Evolutionary conservation across 2,113 vertebrate species (phyloP).

Genomic region (Meleagris gallopavo): DNA sequence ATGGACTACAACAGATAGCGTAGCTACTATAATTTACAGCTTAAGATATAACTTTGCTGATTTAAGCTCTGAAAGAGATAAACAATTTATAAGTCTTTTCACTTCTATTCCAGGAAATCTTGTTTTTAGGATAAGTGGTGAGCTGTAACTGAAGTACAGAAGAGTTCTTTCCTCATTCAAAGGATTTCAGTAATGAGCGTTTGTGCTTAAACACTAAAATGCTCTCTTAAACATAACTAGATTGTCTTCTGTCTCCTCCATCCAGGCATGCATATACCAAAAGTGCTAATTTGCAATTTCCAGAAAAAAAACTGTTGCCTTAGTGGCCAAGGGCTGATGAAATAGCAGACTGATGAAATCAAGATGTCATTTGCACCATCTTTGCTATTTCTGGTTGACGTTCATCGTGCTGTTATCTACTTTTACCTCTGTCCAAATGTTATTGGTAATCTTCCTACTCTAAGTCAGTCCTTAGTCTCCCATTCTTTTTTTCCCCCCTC

Average conservation of each 20-base stretch:
- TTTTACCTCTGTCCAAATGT: background rate
- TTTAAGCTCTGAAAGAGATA: background rate
- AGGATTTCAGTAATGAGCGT: background rate
- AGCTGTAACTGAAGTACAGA: background rate
- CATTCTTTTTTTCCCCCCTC: background rate
- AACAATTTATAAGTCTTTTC: conserved; percentile 19
- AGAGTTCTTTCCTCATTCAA: background rate
- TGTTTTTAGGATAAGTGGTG: background rate
- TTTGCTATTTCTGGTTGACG: background rate
- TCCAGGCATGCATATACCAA: background rate
- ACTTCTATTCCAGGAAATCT: background rate
- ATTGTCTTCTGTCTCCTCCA: background rate
- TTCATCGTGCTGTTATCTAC: background rate
- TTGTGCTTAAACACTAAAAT: background rate
- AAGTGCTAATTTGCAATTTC: conserved; percentile 36
- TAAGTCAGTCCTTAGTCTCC: background rate
- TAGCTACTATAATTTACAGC: background rate
- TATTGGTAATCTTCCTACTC: background rate
- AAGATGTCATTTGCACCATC: background rate
- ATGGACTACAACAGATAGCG: background rate
- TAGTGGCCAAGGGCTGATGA: background rate
- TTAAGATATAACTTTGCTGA: background rate
- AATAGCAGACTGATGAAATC: background rate
- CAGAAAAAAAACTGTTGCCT: conserved; percentile 2
- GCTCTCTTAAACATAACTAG: background rate